These are phyloP conservation scores for Himalopsyche kuldschensis DNA, from an alignment of 2,888 invertebrate species.

Conservation along the genomic window DNA sequence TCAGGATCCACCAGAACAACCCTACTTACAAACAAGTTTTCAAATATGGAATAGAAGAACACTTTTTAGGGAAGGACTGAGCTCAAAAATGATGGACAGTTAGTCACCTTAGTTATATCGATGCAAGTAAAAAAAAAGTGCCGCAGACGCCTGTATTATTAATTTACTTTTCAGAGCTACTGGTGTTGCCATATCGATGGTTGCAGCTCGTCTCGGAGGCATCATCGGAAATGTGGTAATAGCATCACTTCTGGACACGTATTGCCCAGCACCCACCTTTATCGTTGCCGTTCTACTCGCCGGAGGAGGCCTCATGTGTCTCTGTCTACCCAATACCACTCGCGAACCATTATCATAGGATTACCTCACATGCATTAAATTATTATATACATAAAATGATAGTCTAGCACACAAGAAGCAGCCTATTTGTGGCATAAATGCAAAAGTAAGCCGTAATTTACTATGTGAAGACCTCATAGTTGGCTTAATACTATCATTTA, in stretches of 20 bases:
- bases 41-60: too few relatives aligned
- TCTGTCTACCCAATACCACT: constrained; percentile 88
- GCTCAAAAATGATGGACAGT: too few relatives aligned
- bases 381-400: neutral
- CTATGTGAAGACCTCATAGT: too few relatives aligned
- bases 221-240: constrained; percentile 86
- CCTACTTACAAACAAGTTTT: too few relatives aligned
- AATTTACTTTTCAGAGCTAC: constrained; percentile 66
- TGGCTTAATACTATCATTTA: neutral
- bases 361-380: neutral
- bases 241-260: constrained; percentile 81
- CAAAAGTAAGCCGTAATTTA: too few relatives aligned
- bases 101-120: too few relatives aligned
- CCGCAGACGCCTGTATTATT: neutral
- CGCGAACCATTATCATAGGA: constrained; percentile 64
- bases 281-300: constrained; percentile 84
- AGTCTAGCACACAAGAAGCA: neutral
- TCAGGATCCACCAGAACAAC: too few relatives aligned
- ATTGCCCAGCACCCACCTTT: constrained; percentile 91
- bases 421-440: neutral
- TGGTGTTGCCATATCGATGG: constrained; percentile 88
- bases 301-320: constrained; percentile 84
- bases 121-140: too few relatives aligned
- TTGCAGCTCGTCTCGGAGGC: constrained; percentile 85
- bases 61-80: too few relatives aligned